Conservation (phyloP, 2,113 vertebrate genomes). For the Strix aluco region DNA sequence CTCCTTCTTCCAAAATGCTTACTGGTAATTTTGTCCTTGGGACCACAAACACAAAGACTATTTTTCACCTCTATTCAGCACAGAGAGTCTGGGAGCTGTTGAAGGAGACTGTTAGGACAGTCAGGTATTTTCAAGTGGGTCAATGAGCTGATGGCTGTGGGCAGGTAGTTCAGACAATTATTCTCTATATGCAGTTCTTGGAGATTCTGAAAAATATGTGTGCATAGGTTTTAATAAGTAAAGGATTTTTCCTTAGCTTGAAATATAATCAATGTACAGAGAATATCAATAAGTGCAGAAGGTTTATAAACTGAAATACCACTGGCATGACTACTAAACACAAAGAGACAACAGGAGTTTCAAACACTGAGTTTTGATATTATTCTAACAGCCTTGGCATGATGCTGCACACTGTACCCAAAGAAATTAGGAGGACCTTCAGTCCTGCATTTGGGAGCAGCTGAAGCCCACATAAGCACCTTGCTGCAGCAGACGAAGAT, state of each 20-base stretch:
- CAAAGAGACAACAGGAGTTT: neutral
- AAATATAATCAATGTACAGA: neutral
- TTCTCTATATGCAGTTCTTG: constrained; percentile 73
- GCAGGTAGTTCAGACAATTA: constrained; percentile 65
- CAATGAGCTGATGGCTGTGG: constrained; percentile 42
- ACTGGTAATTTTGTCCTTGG: neutral
- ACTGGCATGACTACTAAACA: neutral
- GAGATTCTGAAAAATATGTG: constrained; percentile 58
- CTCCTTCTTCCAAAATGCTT: neutral
- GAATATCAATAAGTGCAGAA: neutral
- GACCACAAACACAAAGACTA: neutral
- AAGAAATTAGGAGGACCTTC: neutral
- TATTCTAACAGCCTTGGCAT: neutral
- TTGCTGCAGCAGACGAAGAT: neutral
- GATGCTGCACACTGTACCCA: neutral
- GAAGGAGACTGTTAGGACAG: constrained; percentile 62
- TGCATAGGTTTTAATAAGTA: neutral
- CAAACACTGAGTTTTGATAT: neutral
- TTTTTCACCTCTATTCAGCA: constrained; percentile 61
- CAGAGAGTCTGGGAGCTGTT: constrained; percentile 60
- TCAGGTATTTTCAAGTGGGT: constrained; percentile 61
- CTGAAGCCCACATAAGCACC: neutral
- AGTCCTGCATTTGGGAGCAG: neutral
- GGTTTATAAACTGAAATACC: neutral
- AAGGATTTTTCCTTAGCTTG: neutral